Conservation (phyloP, 2,797 vertebrate genomes). For the Vireo griseus region DNA sequence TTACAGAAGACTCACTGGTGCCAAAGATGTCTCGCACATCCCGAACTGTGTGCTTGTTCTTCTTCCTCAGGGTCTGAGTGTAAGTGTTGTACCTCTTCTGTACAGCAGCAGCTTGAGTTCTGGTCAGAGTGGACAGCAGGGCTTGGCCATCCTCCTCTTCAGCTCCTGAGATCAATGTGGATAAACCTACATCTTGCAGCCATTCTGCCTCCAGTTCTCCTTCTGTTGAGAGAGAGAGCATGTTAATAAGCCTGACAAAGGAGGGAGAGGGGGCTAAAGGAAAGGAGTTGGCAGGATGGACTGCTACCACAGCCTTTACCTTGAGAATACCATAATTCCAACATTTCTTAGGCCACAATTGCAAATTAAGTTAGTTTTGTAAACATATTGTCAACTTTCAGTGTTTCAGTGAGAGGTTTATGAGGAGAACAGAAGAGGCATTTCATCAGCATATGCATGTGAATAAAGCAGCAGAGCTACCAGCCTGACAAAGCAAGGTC, state of each 20-base stretch:
- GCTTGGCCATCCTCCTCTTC: slow-evolving; percentile 84
- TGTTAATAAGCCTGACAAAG: neutral
- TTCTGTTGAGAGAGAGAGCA: slow-evolving; percentile 70
- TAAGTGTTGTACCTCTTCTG: slow-evolving; percentile 90
- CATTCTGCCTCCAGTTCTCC: slow-evolving; percentile 92
- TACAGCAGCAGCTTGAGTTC: slow-evolving; percentile 88
- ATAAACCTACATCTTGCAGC: slow-evolving; percentile 89
- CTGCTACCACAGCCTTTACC: neutral
- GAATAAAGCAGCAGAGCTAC: neutral
- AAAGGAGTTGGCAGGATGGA: neutral
- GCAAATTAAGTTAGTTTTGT: neutral
- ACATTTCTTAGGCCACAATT: neutral
- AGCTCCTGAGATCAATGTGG: slow-evolving; percentile 81
- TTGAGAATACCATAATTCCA: neutral
- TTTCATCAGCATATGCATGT: rapidly evolving
- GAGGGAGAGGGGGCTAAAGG: neutral
- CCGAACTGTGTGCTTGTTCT: slow-evolving; percentile 82
- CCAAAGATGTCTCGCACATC: slow-evolving; percentile 89
- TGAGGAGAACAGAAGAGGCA: neutral
- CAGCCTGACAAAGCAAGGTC: neutral
- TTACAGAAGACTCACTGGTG: slow-evolving; percentile 74
- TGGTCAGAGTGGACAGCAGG: slow-evolving; percentile 88
- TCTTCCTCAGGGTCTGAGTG: slow-evolving; percentile 87
- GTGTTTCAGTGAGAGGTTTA: neutral
- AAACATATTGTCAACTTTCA: neutral